These are phyloP conservation scores for Scaptomyza reducta DNA, from an alignment of 2,888 invertebrate genomes.

Conservation along the genomic window DNA sequence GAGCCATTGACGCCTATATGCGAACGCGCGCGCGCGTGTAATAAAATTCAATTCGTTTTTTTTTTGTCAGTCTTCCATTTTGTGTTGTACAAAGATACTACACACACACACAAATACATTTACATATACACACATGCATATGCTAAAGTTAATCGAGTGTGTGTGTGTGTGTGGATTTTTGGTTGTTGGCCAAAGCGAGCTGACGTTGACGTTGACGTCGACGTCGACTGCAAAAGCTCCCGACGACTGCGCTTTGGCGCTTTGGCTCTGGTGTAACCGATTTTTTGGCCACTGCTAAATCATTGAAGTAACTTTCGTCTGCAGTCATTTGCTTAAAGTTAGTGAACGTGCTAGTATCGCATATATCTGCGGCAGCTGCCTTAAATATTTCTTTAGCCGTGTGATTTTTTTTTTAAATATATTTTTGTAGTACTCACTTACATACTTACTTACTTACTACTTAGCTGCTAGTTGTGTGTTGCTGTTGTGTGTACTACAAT, in stretches of 20 bases:
- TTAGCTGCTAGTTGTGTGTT: constrained; percentile 17
- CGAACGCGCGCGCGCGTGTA: constrained; percentile 42
- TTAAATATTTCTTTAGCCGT: constrained; percentile 21
- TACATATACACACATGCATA: background rate
- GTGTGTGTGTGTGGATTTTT: constrained; percentile 22
- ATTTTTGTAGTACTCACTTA: constrained; percentile 6
- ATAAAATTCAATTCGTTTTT: constrained; percentile 67
- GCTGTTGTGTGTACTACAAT: constrained; percentile 13
- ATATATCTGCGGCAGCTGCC: constrained; percentile 67
- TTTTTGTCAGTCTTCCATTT: constrained; percentile 32
- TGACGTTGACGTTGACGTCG: constrained; percentile 37
- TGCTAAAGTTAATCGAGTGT: background rate
- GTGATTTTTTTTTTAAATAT: background rate
- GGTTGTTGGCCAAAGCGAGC: constrained; percentile 41
- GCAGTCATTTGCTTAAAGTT: constrained; percentile 84
- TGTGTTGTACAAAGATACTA: constrained; percentile 7
- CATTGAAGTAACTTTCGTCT: constrained; percentile 83
- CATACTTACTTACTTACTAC: constrained; percentile 34
- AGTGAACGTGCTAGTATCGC: constrained; percentile 84
- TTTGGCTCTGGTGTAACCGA: constrained; percentile 70
- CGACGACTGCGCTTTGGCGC: constrained; percentile 53
- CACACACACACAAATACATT: background rate
- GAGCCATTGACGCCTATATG: constrained; percentile 32
- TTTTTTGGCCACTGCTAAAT: constrained; percentile 83
- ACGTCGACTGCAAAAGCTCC: constrained; percentile 58